phyloP scores from a whole-genome alignment of 2,797 vertebrate species.

The Cyclura pinguis region DNA sequence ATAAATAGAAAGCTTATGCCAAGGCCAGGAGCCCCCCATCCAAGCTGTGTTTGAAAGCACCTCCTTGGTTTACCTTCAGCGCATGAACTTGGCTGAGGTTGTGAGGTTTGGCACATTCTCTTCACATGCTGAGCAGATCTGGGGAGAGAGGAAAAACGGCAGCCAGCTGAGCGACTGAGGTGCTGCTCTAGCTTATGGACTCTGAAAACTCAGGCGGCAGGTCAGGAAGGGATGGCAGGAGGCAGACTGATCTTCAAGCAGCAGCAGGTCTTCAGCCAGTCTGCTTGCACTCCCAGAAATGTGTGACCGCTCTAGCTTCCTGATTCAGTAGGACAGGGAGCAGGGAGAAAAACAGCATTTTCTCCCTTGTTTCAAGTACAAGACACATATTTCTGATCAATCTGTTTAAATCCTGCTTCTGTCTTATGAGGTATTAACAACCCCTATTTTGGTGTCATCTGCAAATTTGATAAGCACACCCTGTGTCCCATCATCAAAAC shows the following conservation, averaged over 20 bases:
- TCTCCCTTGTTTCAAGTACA: constrained; percentile 12
- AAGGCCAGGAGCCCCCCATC: constrained; percentile 11
- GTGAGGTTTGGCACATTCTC: neutral
- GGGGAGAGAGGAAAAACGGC: neutral
- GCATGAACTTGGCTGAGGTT: constrained; percentile 17
- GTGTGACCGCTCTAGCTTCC: neutral
- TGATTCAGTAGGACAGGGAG: neutral
- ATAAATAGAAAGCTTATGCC: constrained; percentile 7
- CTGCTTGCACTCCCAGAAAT: neutral
- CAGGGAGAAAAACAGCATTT: neutral
- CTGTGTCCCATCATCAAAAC: too few species aligned
- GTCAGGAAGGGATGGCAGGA: neutral
- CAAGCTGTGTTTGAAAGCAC: constrained; percentile 10
- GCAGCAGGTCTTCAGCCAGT: neutral
- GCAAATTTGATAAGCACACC: too few species aligned
- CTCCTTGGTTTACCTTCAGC: constrained; percentile 28
- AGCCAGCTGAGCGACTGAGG: neutral
- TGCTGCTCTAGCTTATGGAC: neutral
- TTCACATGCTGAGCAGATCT: neutral
- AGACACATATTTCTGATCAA: constrained; percentile 22
- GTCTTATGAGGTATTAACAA: too few species aligned
- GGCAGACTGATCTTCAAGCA: neutral
- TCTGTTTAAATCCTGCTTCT: too few species aligned
- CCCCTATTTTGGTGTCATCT: too few species aligned
- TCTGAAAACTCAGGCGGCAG: too few species aligned